A percentile compares a stretch with the other conserved stretches of the same genome.
These are phyloP conservation scores for Yoshiicerus persimilis DNA, from an alignment of 1,140 invertebrate genomes.

Conservation along the genomic window DNA sequence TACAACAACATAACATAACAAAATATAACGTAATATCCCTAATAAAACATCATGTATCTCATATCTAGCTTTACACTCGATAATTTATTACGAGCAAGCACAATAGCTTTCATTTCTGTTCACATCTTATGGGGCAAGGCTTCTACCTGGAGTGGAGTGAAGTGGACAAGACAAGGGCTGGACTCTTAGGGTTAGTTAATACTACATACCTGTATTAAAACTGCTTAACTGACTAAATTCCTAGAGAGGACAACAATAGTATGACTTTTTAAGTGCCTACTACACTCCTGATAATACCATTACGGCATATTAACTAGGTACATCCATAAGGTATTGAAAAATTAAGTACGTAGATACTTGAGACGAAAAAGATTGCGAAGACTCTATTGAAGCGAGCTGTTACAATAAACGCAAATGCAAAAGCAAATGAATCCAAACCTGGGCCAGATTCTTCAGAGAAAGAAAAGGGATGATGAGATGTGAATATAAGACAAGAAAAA, in stretches of 20 bases:
- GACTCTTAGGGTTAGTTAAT: background rate
- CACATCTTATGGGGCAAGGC: background rate
- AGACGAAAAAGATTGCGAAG: background rate
- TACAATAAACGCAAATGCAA: background rate
- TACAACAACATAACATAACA: slow-evolving; percentile 19
- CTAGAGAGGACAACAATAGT: background rate
- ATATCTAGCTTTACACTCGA: background rate
- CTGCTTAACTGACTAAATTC: background rate
- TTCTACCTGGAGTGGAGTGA: slow-evolving; percentile 1
- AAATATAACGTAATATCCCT: slow-evolving; percentile 12
- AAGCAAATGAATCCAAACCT: background rate
- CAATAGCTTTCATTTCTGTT: slow-evolving; percentile 6
- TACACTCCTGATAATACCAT: too few relatives aligned
- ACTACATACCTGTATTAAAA: background rate
- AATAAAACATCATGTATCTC: slow-evolving; percentile 20
- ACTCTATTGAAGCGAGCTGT: background rate
- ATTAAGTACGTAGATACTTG: background rate
- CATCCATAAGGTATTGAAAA: too few relatives aligned
- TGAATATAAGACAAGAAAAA: slow-evolving; percentile 10
- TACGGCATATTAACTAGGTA: too few relatives aligned
- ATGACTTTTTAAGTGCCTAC: background rate
- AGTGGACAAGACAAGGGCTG: background rate
- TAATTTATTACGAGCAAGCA: slow-evolving; percentile 14
- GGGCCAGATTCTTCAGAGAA: background rate
- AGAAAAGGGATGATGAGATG: background rate